phyloP scores from a whole-genome alignment of 1,140 invertebrate species.

The Drosophila asahinai region DNA sequence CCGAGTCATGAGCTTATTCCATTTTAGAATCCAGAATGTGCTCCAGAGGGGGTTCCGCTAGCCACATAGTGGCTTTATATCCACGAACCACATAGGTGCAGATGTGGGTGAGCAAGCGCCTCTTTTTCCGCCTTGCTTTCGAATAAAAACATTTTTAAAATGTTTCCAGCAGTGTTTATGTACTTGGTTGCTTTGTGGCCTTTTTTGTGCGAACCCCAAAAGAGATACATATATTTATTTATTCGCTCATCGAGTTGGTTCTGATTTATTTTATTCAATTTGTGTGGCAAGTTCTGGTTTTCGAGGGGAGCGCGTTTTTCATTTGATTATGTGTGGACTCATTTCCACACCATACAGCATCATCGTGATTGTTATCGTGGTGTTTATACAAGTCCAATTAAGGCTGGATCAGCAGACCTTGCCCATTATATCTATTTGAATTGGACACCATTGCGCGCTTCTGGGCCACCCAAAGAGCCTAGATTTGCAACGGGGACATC shows the following conservation, averaged over 20 bases:
- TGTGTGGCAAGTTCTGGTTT: conserved; percentile 39
- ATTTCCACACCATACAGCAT: conserved; percentile 40
- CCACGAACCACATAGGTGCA: neutral
- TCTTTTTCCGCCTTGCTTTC: conserved; percentile 29
- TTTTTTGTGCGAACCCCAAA: conserved; percentile 20
- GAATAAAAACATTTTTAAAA: conserved; percentile 38
- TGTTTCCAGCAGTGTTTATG: conserved; percentile 43
- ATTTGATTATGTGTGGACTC: conserved; percentile 47
- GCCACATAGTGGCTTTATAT: neutral
- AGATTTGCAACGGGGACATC: neutral
- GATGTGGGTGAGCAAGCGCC: conserved; percentile 16
- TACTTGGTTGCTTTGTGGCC: conserved; percentile 28
- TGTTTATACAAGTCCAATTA: conserved; percentile 74
- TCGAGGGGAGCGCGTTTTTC: conserved; percentile 24
- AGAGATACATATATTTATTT: conserved; percentile 35
- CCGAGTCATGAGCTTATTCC: conserved; percentile 31
- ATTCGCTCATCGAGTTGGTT: conserved; percentile 57
- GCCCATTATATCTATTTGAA: conserved; percentile 44
- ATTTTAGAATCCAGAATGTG: conserved; percentile 24
- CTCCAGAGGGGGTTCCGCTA: conserved; percentile 13
- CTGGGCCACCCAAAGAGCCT: conserved; percentile 41
- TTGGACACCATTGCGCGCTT: conserved; percentile 49
- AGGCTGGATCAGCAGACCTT: conserved; percentile 71
- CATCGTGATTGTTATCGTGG: conserved; percentile 35
- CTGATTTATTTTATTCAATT: conserved; percentile 65